Base-by-base conservation (phyloP, 2,888 invertebrate genomes). In the Amblyjoppa proteus region DNA sequence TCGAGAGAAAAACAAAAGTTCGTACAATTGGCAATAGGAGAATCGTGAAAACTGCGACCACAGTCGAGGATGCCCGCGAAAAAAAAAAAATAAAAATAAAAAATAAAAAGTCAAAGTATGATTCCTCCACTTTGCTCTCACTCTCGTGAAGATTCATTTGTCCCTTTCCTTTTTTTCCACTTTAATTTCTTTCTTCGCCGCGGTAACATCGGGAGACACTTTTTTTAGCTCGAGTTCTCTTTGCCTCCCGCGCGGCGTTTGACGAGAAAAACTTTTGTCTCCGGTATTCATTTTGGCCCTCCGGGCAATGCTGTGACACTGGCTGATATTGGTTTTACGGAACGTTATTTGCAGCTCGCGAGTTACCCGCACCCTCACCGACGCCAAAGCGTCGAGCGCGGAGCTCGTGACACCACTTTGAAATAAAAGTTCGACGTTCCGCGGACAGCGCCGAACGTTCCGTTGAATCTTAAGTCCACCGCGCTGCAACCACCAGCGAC, bases 251-350 rank as follows among this genome's bases (percentile, higher is more conserved):
- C 28, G 16, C 51, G 38, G 20, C 86, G 81, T 84, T 82, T 87
- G 73, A 87, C 84, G 85, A 84, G 76, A 74, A 87, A 87, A 90
- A 89, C 88, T 90, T 89, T 86, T 87, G 89, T 90, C 90, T 89
- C 69, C 74, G 86, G 83, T 80, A 85, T 84, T 81, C 88, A 83
- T 89, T 90, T 89, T 90, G 58, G 75, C 45, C 28, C 51, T 74
- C 74, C 28, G 31, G 16, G 61, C 31, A 31, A 31, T 61, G 31
- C 45, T 49, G 64, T 28, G 45, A 25, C 73, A 31, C 68, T 25
- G 77, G 34, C 77, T 71, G 79, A 81, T 82, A 83, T 83, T 78
- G 83, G 77, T 81, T 86, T 86, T 84, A 68, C 69, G 75, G 38
- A 82, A 38, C 69, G 81, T 78, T 86, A 81, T 79, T 84, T 81